Evolutionary conservation across 2,797 vertebrate species (phyloP), one percentile per base, ranked within the genome.

Genomic region (Sciaenops ocellatus): DNA sequence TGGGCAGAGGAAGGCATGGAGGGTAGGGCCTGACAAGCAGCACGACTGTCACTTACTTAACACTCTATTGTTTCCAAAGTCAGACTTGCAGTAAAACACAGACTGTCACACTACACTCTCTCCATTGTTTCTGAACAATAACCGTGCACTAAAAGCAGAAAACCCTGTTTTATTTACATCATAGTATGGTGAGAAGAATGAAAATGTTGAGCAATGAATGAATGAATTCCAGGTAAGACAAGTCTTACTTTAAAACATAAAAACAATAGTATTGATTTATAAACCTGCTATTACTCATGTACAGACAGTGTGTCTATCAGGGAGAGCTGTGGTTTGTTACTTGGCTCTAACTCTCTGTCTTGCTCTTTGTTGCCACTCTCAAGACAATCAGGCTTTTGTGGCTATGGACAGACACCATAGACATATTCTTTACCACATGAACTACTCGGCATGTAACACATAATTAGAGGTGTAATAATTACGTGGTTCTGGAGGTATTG

Each of bases 191-290:
- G 51, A 63, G 73, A 76, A 18, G 63, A 83, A 76, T 71, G 64
- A 61, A 80, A 66, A 78, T 82, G 79, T 79, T 92, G 82, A 80
- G 83, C 83, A 90, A 92, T 91, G 90, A 93, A 85, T 85, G 89
- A 89, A 91, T 90, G 89, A 87, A 92, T 91, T 94, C 90, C 91
- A 93, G 92, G 91, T 90, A 89, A 84, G 84, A 87, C 82, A 74
- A 80, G 87, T 84, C 76, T 87, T 88, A 85, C 84, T 87, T 87
- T 80, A 92, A 88, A 91, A 89, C 84, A 87, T 83, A 75, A 88
- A 93, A 94, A 93, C 89, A 94, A 94, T 88, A 91, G 87, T 89
- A 93, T 88, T 90, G 90, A 94, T 94, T 92, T 90, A 91, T 87
- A 85, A 87, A 88, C 80, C 85, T 85, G 89, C 84, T 93, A 85